phyloP scores from a whole-genome alignment of 2,113 vertebrate species.

The Pollimyrus isidori region DNA sequence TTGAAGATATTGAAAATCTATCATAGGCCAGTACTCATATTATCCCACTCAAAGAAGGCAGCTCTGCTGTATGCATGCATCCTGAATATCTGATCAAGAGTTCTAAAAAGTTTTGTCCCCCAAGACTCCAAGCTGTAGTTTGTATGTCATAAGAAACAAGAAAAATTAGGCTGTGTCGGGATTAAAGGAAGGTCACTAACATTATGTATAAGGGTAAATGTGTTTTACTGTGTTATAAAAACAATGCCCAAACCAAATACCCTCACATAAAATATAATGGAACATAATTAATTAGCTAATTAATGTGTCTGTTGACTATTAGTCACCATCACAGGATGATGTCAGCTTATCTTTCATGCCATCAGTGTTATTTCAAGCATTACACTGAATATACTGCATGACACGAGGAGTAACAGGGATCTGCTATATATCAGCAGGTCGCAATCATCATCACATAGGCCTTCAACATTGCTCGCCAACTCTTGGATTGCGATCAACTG shows the following conservation, averaged over 20 bases:
- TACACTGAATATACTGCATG: neutral
- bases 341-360: neutral
- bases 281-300: neutral
- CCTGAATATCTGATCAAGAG: neutral
- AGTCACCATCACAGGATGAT: neutral
- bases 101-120: neutral
- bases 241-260: neutral
- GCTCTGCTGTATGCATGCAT: neutral
- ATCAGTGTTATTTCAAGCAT: neutral
- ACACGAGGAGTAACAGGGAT: neutral
- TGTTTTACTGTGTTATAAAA: neutral
- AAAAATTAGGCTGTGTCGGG: neutral
- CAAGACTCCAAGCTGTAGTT: neutral
- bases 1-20: neutral
- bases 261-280: neutral
- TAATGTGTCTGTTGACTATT: neutral
- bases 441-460: neutral
- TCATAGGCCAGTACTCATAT: neutral
- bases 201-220: neutral
- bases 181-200: neutral
- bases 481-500: neutral
- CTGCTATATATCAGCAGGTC: neutral
- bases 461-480: neutral
- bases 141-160: neutral
- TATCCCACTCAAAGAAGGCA: neutral